These are phyloP conservation scores for Diplodus puntazzo DNA, from an alignment of 2,797 vertebrate species.

Conservation along the genomic window DNA sequence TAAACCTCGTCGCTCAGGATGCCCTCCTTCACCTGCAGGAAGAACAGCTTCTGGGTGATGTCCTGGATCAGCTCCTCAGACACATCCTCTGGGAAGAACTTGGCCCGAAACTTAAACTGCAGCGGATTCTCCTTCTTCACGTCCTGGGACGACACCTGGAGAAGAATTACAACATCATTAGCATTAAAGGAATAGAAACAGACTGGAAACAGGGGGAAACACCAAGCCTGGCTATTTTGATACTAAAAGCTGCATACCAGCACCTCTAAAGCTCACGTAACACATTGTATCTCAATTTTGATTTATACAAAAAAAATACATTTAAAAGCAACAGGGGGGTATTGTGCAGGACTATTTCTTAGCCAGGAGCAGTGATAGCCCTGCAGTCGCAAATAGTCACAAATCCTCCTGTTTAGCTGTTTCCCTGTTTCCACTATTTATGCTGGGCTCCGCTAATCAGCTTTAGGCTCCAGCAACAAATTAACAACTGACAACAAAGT, in stretches of 20 bases:
- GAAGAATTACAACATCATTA: slow-evolving; percentile 3
- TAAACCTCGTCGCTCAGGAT: slow-evolving; percentile 96
- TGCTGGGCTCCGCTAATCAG: neutral
- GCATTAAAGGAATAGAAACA: neutral
- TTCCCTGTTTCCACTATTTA: neutral
- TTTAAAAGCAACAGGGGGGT: neutral
- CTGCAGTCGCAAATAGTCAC: neutral
- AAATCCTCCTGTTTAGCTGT: neutral
- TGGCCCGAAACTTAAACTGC: slow-evolving; percentile 96
- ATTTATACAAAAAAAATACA: neutral
- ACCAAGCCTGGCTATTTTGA: too few species aligned
- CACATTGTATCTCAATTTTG: neutral
- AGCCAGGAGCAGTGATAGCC: neutral
- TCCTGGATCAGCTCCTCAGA: slow-evolving; percentile 97
- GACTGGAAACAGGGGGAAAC: too few species aligned
- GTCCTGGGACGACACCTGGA: slow-evolving; percentile 94
- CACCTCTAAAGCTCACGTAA: neutral
- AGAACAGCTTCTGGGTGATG: slow-evolving; percentile 98
- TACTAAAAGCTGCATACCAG: too few species aligned
- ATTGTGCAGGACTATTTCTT: neutral
- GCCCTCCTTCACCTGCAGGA: slow-evolving; percentile 95
- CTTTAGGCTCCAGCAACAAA: neutral
- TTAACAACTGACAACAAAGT: neutral
- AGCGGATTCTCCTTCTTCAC: slow-evolving; percentile 95
- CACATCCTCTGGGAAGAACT: slow-evolving; percentile 97